Conservation (phyloP, 2,797 vertebrate genomes). For the Gobionotothen gibberifrons region DNA sequence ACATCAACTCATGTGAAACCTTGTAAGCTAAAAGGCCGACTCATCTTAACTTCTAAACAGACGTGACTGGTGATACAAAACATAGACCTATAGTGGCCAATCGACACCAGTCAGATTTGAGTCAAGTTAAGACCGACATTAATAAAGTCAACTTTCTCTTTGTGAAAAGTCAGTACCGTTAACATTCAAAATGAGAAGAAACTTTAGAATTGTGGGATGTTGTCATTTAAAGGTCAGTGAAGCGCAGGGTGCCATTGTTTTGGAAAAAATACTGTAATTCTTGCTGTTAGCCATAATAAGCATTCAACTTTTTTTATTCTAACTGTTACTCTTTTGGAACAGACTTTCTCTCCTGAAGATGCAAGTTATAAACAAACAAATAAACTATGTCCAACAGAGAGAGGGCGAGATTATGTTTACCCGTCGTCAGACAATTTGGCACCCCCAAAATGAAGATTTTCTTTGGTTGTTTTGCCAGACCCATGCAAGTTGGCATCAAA, state of each 20-base stretch:
- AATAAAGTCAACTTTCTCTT: conserved; percentile 17
- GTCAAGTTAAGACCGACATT: conserved; percentile 17
- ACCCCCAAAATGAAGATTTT: conserved; percentile 45
- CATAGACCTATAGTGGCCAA: conserved; percentile 40
- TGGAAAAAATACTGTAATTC: conserved; percentile 3
- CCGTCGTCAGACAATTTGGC: conserved; percentile 57
- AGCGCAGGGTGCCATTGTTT: conserved; percentile 6
- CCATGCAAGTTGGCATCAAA: conserved; percentile 52
- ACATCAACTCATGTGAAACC: not conserved
- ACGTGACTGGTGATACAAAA: not conserved
- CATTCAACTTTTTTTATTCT: conserved; percentile 38
- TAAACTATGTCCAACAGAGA: conserved; percentile 47
- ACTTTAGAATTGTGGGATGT: conserved; percentile 3
- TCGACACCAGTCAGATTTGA: conserved; percentile 29
- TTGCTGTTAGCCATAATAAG: conserved; percentile 39
- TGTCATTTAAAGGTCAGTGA: conserved; percentile 11
- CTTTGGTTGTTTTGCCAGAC: conserved; percentile 44
- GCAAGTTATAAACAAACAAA: conserved; percentile 56
- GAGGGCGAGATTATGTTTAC: conserved; percentile 57
- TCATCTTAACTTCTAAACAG: not conserved
- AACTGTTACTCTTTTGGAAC: conserved; percentile 28
- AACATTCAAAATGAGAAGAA: conserved; percentile 2
- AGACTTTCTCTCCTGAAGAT: conserved; percentile 45
- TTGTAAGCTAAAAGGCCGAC: not conserved
- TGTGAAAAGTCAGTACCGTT: conserved; percentile 15